Evolutionary conservation across 2,888 invertebrate species (phyloP).

Genomic region (Neria commutata): DNA sequence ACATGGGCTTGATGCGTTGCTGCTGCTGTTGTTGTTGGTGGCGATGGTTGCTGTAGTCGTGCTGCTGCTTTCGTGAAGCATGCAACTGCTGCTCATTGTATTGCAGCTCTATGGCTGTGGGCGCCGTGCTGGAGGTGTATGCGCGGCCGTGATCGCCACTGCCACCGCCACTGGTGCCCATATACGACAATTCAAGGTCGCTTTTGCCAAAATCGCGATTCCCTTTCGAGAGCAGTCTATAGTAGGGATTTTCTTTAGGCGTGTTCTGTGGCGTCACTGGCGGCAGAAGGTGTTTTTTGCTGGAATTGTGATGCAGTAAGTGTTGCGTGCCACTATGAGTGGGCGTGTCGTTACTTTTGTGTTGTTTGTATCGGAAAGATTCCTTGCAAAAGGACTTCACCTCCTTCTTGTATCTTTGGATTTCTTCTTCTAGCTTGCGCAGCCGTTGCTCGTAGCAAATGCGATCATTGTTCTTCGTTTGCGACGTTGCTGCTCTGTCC

Average conservation of each 20-base stretch:
- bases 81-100: background rate
- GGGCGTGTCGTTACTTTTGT: background rate
- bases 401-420: conserved; percentile 49
- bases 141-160: conserved; percentile 14
- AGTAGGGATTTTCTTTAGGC: conserved; percentile 30
- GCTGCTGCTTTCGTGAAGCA: conserved; percentile 3
- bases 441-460: conserved; percentile 46
- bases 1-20: conserved; percentile 26
- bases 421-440: conserved; percentile 46
- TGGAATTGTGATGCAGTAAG: no score
- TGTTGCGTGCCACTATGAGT: background rate
- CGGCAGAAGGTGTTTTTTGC: background rate
- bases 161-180: conserved; percentile 20
- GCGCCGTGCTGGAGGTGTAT: background rate
- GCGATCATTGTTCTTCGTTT: conserved; percentile 28
- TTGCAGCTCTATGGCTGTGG: background rate
- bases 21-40: conserved; percentile 20
- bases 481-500: background rate
- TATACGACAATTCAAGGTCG: conserved; percentile 25
- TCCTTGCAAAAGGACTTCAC: conserved; percentile 46
- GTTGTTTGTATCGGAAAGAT: conserved; percentile 29
- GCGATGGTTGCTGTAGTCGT: background rate
- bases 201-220: conserved; percentile 28
- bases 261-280: conserved; percentile 2
- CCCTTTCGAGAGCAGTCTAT: conserved; percentile 29